Conservation (phyloP, 2,797 vertebrate genomes). For the Phylloscopus collybita region DNA sequence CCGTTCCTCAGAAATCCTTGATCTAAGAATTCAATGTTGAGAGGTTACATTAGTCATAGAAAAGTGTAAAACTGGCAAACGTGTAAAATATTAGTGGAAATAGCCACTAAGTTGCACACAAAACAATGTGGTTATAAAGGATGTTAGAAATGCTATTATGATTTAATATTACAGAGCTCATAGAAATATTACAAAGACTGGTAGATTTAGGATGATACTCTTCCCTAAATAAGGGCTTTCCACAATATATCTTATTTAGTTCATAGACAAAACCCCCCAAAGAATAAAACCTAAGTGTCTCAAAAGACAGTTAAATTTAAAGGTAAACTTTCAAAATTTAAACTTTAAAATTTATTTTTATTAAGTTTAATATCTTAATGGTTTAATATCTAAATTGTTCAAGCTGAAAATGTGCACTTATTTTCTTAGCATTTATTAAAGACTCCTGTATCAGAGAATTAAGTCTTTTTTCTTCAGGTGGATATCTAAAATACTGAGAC, state of each 20-base stretch:
- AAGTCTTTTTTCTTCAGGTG: background rate
- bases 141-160: background rate
- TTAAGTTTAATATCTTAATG: background rate
- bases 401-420: background rate
- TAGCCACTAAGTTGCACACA: background rate
- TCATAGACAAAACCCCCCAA: fast-evolving
- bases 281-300: background rate
- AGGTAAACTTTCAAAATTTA: background rate
- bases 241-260: background rate
- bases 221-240: background rate
- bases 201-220: background rate
- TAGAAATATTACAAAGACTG: background rate
- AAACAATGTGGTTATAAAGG: background rate
- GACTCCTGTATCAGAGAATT: background rate
- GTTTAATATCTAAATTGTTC: background rate
- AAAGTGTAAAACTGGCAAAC: background rate
- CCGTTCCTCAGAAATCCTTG: background rate
- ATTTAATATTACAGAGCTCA: background rate
- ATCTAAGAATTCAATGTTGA: background rate
- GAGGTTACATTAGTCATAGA: background rate
- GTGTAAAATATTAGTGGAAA: background rate
- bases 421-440: background rate
- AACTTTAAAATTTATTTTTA: background rate
- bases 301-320: background rate
- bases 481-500: background rate